phyloP scores from a whole-genome alignment of 2,113 vertebrate species.

The Pycnonotus jocosus region DNA sequence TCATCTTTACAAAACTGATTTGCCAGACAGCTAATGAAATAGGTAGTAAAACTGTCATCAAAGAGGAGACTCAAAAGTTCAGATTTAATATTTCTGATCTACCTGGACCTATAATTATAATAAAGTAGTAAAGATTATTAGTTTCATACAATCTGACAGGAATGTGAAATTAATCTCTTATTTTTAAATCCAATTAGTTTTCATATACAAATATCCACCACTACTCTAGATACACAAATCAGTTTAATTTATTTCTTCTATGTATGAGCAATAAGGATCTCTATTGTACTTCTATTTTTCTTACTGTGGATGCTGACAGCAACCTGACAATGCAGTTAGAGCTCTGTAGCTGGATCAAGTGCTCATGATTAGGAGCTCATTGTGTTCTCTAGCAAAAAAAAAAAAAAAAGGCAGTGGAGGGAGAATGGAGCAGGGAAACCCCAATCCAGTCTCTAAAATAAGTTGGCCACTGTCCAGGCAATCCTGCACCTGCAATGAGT shows the following conservation, averaged over 20 bases:
- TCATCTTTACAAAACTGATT: neutral
- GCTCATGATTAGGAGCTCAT: neutral
- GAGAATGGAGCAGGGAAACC: neutral
- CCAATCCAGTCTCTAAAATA: neutral
- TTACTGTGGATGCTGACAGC: neutral
- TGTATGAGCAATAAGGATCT: neutral
- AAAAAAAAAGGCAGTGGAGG: too few species aligned
- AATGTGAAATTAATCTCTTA: neutral
- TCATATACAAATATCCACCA: neutral
- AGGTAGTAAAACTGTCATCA: neutral
- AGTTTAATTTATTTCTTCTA: neutral
- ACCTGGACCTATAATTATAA: neutral
- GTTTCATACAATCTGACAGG: neutral
- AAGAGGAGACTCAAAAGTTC: neutral
- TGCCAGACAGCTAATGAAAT: neutral
- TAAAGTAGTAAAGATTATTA: neutral
- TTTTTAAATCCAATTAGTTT: neutral
- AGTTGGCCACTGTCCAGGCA: accelerated
- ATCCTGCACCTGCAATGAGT: neutral
- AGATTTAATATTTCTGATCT: neutral
- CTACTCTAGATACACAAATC: neutral
- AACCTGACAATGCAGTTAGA: neutral
- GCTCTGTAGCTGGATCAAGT: neutral
- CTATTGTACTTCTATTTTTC: neutral
- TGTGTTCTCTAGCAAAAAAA: neutral